These are phyloP conservation scores for Aricia agestis DNA, from an alignment of 1,140 invertebrate genomes.

Conservation along the genomic window DNA sequence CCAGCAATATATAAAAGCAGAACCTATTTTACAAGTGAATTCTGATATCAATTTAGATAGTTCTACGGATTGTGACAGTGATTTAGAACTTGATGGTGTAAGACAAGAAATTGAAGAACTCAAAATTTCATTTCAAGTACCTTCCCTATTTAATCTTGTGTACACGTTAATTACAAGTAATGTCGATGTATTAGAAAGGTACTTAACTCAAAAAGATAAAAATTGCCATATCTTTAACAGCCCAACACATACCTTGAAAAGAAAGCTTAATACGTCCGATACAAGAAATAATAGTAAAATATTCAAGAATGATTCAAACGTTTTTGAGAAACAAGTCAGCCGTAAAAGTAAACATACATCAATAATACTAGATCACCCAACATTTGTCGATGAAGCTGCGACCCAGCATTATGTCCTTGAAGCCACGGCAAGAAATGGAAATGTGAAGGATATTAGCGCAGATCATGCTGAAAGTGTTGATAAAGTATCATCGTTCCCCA, in stretches of 20 bases:
- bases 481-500: background rate
- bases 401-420: too few species aligned
- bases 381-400: background rate
- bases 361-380: background rate
- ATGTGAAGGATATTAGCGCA: background rate
- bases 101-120: constrained; percentile 1
- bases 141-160: constrained; percentile 24
- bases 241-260: constrained; percentile 21
- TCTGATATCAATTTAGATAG: constrained; percentile 12
- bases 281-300: constrained; percentile 16
- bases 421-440: too few species aligned
- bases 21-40: background rate
- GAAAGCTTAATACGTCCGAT: constrained; percentile 6
- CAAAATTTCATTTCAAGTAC: constrained; percentile 20
- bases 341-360: background rate
- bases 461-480: background rate
- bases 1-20: background rate
- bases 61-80: constrained; percentile 37
- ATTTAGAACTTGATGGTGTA: constrained; percentile 24
- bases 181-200: background rate
- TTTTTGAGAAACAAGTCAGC: background rate
- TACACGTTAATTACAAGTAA: background rate
- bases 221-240: constrained; percentile 3
- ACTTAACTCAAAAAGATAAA: background rate
- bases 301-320: background rate